Conservation (phyloP, 2,113 vertebrate genomes). For the Peucedramus taeniatus region DNA sequence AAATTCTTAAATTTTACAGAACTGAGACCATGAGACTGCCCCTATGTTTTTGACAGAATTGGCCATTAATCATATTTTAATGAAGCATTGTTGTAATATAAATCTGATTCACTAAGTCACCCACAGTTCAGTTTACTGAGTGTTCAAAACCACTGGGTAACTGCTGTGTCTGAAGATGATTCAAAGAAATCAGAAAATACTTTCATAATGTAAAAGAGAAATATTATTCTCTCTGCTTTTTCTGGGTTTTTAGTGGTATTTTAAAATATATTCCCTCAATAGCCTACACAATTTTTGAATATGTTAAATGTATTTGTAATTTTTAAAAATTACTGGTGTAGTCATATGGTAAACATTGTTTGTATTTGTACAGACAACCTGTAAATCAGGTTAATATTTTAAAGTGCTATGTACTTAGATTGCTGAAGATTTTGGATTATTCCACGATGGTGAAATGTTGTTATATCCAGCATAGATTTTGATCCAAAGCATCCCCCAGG, state of each 20-base stretch:
- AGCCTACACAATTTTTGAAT: neutral
- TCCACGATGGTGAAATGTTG: neutral
- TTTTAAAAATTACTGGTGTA: neutral
- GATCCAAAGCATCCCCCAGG: neutral
- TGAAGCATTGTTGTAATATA: neutral
- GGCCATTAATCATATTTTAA: conserved; percentile 15
- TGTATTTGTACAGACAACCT: neutral
- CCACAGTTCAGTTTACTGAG: neutral
- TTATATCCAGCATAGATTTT: neutral
- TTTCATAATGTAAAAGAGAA: neutral
- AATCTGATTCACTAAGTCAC: conserved; percentile 7
- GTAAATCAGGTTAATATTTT: neutral
- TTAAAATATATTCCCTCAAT: neutral
- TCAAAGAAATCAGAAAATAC: neutral
- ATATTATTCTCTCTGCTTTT: neutral
- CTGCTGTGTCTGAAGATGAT: neutral
- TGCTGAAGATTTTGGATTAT: neutral
- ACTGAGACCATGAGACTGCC: neutral
- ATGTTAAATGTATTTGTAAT: neutral
- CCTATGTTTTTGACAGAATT: neutral
- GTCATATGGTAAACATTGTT: neutral
- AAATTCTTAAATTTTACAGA: neutral
- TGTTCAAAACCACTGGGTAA: neutral
- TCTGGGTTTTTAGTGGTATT: neutral
- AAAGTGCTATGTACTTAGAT: neutral